Evolutionary conservation across 2,888 invertebrate species (phyloP).

Genomic region (Mylabris sibirica): DNA sequence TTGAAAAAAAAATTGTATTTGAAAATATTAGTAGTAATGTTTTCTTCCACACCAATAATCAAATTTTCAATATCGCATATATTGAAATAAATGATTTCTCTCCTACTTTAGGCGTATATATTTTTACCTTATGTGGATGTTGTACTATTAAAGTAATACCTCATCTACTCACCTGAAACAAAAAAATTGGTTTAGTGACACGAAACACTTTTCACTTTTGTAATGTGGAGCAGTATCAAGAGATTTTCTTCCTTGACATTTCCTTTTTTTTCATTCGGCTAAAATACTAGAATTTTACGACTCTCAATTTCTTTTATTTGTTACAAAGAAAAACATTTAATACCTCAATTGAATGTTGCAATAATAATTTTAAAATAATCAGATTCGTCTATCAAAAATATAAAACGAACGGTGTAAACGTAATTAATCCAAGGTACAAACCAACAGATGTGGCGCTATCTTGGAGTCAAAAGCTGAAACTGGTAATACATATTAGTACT

Average conservation of each 20-base stretch:
- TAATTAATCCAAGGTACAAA: background rate
- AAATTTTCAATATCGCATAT: background rate
- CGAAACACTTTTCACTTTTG: background rate
- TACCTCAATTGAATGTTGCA: too few relatives aligned
- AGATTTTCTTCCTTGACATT: background rate
- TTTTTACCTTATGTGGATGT: background rate
- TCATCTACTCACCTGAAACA: slow-evolving; percentile 4
- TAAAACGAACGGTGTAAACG: background rate
- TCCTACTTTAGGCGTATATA: background rate
- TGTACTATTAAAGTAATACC: background rate
- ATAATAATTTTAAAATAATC: too few relatives aligned
- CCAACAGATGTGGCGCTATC: background rate
- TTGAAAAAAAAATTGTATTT: background rate
- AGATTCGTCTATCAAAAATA: too few relatives aligned
- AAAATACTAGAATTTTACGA: background rate
- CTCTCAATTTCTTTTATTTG: too few relatives aligned
- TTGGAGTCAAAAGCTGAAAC: background rate
- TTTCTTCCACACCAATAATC: background rate
- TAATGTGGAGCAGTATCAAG: background rate
- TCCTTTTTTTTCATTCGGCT: background rate
- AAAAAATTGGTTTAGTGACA: background rate
- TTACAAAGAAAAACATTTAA: too few relatives aligned
- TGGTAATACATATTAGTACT: background rate
- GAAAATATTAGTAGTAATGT: background rate
- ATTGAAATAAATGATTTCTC: background rate